Evolutionary conservation across 2,888 invertebrate species (phyloP), one percentile per base, ranked within the genome.

Genomic region (Diarsia rubi): DNA sequence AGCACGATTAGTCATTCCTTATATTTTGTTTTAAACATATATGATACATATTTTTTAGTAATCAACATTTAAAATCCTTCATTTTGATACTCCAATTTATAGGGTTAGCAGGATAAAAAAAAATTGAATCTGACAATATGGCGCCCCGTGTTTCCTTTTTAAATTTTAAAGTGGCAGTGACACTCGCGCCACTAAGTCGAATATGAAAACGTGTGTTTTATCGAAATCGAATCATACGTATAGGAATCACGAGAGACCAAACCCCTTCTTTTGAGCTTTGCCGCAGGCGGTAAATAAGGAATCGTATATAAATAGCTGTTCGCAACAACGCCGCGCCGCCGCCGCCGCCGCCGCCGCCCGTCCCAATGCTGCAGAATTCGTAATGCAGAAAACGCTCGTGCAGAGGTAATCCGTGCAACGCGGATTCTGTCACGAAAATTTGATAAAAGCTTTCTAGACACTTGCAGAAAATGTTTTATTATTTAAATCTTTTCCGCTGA

Each of bases 281-380:
- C 52, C n/a, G 24, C 14, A 54, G 14, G 24, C 54, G 24, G 14
- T 54, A 24, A 14, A 67, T 81, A 81, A 60, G 57, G 59, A 67
- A 78, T 67, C 59, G 60, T 66, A 69, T 66, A 69, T 69, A 82
- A 65, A 77, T 76, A 52, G 44, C 24, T 63, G 31, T 66, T 47
- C 37, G 21, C 60, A 45, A n/a, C 63, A 45, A 24, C n/a, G 47
- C 47, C 64, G 59, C 70, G 47, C 47, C 64, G 59, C 70, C n/a
- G n/a, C n/a, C n/a, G n/a, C n/a, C n/a, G n/a, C n/a, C n/a, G n/a
- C n/a, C n/a, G n/a, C n/a, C n/a, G n/a, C n/a, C n/a, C n/a, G n/a
- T n/a, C 47, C 65, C 44, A 73, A n/a, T 68, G 27, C 69, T 75
- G 69, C 69, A 70, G 57, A 49, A 67, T 81, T 72, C 66, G 69